Base-by-base conservation (phyloP, 2,888 invertebrate species). In the Scaeva pyrastri region DNA sequence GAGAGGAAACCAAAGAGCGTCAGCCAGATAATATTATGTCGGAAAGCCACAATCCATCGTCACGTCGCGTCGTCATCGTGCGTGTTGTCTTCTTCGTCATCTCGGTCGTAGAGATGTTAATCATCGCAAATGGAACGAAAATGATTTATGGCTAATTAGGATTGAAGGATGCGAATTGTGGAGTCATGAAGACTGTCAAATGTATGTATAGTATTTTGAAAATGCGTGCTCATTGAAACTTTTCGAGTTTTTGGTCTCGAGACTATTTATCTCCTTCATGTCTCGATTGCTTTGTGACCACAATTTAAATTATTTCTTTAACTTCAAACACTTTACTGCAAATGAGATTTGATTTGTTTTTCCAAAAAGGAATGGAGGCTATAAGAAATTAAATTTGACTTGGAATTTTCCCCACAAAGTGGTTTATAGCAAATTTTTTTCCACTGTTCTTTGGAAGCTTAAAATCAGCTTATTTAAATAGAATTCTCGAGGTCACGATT, bases 91-190 rank as follows among this genome's bases (percentile, higher is more conserved):
- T 19, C 16, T n/a, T n/a, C n/a, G n/a, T n/a, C n/a, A 2, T 48
- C 52, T 73, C 68, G 41, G 16, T 60, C 39, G 48, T 21, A 71
- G 58, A 86, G 76, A 82, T 82, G 82, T 71, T 86, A 78, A 86
- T 82, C 82, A 78, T 71, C 64, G 50, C 70, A 86, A 82, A 86
- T 74, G 86, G 74, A 82, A 86, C 77, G 74, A 86, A 77, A 82
- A 86, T 82, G 77, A 86, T 86, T 86, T 77, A 76, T 73, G 70
- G 56, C 82, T 86, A 81, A 86, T 86, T 74, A 77, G 74, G 74
- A 64, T 39, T 62, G 76, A 73, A 68, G 58, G 36, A 52, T 36
- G 41, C 31, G 31, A 16, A 52, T 23, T 12, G 31, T 31, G 45
- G 11, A 55, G 31, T 23, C 39, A 10, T 31, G 45, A 10, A 55